Evolutionary conservation across 2,113 vertebrate species (phyloP).

Genomic region (Sus scrofa): T2T-Sscrofa CM000812.6:88554001-88554500

Average conservation of each 20-base stretch:
- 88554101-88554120: neutral
- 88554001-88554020: neutral
- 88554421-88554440: neutral
- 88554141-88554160: neutral
- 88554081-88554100: neutral
- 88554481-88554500: neutral
- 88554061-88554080: neutral
- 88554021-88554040: neutral
- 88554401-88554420: neutral
- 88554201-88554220: neutral
- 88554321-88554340: neutral
- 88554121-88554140: neutral
- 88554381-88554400: neutral
- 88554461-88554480: neutral
- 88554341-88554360: neutral
- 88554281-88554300: neutral
- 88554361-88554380: neutral
- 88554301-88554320: neutral
- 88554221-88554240: neutral
- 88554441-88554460: neutral
- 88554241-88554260: neutral
- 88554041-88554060: neutral
- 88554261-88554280: neutral
- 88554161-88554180: conserved; percentile 2
- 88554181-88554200: neutral